Percentiles rank a stretch among this genome's conserved stretches.
phyloP scores from a whole-genome alignment of 2,888 invertebrate species.

The Cheilosia urbana region DNA sequence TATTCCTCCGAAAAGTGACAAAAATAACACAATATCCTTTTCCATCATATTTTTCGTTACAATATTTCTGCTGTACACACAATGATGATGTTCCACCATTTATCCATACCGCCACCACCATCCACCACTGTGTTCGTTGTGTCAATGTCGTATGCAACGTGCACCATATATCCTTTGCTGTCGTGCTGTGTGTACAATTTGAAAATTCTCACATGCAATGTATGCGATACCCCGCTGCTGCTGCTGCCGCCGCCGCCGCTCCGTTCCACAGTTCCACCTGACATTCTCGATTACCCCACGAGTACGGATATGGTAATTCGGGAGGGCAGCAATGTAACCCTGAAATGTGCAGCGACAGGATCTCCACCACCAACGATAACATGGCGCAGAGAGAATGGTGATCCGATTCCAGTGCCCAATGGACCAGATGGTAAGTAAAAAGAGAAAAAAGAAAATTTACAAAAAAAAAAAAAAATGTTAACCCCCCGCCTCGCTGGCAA shows the following conservation, averaged over 20 bases:
- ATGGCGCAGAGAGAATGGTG: constrained; percentile 93
- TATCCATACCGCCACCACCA: background rate
- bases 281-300: constrained; percentile 92
- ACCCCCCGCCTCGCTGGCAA: background rate
- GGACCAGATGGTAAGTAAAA: constrained; percentile 87
- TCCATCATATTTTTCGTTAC: constrained; percentile 65
- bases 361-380: constrained; percentile 94
- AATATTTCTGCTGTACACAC: constrained; percentile 33
- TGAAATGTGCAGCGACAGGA: constrained; percentile 94
- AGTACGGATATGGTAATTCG: constrained; percentile 93
- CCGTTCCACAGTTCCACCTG: constrained; percentile 89
- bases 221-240: background rate
- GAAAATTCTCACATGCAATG: constrained; percentile 67
- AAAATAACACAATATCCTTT: constrained; percentile 40
- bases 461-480: background rate
- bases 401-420: constrained; percentile 88
- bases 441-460: constrained; percentile 14
- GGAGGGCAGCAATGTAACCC: constrained; percentile 93
- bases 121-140: background rate
- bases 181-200: constrained; percentile 58
- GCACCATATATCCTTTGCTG: constrained; percentile 40
- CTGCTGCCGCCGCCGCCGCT: background rate
- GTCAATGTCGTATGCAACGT: constrained; percentile 44
- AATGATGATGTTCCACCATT: constrained; percentile 46
- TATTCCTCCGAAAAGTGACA: constrained; percentile 54